A percentile compares a stretch with the other conserved stretches of the same genome.
phyloP scores from a whole-genome alignment of 1,140 invertebrate species.

The Prorops nasuta region DNA sequence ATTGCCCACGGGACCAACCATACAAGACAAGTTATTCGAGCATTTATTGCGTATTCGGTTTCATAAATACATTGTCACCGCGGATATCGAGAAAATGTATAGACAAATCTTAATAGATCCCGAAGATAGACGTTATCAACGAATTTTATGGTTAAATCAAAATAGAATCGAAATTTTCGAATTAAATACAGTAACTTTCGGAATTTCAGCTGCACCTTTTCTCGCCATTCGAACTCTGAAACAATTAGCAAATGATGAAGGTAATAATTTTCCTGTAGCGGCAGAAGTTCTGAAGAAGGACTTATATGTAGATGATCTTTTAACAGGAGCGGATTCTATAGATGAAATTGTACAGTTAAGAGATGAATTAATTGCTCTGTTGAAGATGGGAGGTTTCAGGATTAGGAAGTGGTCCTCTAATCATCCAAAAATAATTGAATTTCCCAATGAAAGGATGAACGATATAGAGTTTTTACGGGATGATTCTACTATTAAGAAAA shows the following conservation, averaged over 20 bases:
- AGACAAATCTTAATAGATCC: too few relatives aligned
- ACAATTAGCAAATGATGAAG: conserved; percentile 5
- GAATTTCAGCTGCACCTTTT: too few relatives aligned
- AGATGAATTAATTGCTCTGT: conserved; percentile 19
- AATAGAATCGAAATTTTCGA: too few relatives aligned
- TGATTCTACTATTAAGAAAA: conserved; percentile 12
- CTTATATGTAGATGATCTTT: conserved; percentile 39
- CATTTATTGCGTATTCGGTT: too few relatives aligned
- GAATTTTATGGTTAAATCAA: too few relatives aligned
- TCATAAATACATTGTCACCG: too few relatives aligned
- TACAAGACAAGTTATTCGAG: too few relatives aligned
- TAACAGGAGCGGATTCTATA: conserved; percentile 21
- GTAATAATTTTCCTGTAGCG: conserved; percentile 9
- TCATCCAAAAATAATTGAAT: conserved; percentile 19
- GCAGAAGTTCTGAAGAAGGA: conserved; percentile 9
- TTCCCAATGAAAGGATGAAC: conserved; percentile 4
- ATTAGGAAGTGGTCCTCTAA: conserved; percentile 38
- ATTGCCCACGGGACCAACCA: too few relatives aligned
- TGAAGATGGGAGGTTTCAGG: too few relatives aligned
- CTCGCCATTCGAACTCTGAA: conserved; percentile 9
- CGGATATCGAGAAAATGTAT: too few relatives aligned
- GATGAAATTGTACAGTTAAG: conserved; percentile 7
- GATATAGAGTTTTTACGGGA: conserved; percentile 10
- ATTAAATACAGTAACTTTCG: too few relatives aligned
- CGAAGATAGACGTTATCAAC: too few relatives aligned